Evolutionary conservation across 2,888 invertebrate species (phyloP), one percentile per base, ranked within the genome.

Genomic region (Troilus luridus): DNA sequence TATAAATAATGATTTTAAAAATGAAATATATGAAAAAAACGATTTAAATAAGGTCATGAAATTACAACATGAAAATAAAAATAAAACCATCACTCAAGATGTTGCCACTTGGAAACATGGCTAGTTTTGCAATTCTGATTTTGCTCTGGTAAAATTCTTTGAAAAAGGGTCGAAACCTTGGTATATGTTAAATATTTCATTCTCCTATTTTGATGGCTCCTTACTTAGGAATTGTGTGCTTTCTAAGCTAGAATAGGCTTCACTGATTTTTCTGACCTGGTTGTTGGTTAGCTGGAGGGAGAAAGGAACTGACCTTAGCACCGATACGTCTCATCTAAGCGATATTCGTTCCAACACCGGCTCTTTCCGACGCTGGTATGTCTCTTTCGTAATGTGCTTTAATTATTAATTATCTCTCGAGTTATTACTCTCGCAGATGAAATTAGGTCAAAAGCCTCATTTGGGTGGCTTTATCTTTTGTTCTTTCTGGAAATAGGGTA

Each of bases 281-380:
- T 85, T 85, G 56, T 11, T 85, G 56, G 85, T 11, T 85, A 21
- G 6, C 56, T 21, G 6, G 85, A n/a, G 7, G 85, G 85, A 85
- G 85, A 85, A 85, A 85, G 85, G 85, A 85, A 85, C 56, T 85
- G 85, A 85, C 85, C 85, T 85, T 58, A 85, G 85, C 58, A 85
- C 56, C 85, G 85, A 85, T 85, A 85, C 56, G 56, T 85, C 85
- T 77, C 77, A 3, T 56, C 56, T 85, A 56, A 41, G 72, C 41
- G 85, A 85, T 85, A 41, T 85, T 56, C 56, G n/a, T 54, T 54
- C 81, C 81, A 81, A 19, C 54, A 19, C 11, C n/a, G 56, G 54
- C n/a, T 56, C 3, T n/a, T 56, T 11, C 10, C 6, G 54, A 2
- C 56, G 9, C n/a, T 85, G n/a, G 56, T 58, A 11, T n/a, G 24